phyloP scores from a whole-genome alignment of 2,888 invertebrate genomes.

The Podabrus alpinus region DNA sequence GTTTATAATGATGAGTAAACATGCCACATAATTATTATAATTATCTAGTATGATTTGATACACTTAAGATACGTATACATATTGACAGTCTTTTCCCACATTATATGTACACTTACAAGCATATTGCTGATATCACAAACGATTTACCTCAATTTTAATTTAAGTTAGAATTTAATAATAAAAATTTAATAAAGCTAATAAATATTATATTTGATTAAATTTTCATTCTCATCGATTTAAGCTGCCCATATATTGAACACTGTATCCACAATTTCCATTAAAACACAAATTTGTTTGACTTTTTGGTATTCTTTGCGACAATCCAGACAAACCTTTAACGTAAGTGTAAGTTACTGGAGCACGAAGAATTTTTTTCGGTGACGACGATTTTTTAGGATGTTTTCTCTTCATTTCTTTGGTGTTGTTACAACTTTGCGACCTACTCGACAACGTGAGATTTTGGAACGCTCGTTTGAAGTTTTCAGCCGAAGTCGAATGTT shows the following conservation, averaged over 20 bases:
- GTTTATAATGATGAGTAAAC: not conserved
- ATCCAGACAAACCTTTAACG: conserved; percentile 77
- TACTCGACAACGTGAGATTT: conserved; percentile 63
- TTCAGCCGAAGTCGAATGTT: conserved; percentile 59
- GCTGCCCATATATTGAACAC: conserved; percentile 48
- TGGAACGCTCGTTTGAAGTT: conserved; percentile 75
- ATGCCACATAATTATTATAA: not conserved
- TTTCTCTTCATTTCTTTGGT: conserved; percentile 46
- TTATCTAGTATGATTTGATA: not conserved
- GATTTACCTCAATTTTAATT: conserved; percentile 2
- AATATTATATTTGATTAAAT: not conserved
- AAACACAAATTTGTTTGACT: conserved; percentile 46
- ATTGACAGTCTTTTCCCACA: conserved; percentile 17
- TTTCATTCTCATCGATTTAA: conserved; percentile 45
- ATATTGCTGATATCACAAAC: conserved; percentile 21
- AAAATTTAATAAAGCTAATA: not conserved
- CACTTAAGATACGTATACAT: conserved; percentile 4
- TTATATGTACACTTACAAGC: conserved; percentile 7
- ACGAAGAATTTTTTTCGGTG: conserved; percentile 76
- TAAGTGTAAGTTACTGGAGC: conserved; percentile 81
- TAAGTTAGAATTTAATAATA: not conserved
- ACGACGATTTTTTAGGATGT: conserved; percentile 60
- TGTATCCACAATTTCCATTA: conserved; percentile 48
- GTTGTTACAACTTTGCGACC: conserved; percentile 68
- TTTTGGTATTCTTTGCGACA: conserved; percentile 79